Evolutionary conservation across 2,888 invertebrate genomes (phyloP).

Genomic region (Falcaria lacertinaria): DNA sequence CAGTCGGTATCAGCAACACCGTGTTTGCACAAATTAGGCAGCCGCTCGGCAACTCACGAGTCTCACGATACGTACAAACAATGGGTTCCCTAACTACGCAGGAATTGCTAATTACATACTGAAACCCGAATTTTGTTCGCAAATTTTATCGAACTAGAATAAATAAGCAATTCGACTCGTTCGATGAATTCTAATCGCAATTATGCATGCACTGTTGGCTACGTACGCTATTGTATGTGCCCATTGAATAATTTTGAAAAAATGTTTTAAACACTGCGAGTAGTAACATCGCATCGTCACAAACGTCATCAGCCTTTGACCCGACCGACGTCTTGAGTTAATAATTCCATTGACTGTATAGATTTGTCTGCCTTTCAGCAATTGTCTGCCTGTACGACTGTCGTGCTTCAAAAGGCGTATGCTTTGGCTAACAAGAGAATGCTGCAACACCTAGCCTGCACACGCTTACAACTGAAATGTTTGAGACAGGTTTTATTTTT

Average conservation of each 20-base stretch:
- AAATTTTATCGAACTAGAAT: conserved; percentile 9
- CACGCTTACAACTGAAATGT: no score
- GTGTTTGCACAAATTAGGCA: neutral
- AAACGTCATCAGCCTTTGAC: neutral
- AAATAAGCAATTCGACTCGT: conserved; percentile 8
- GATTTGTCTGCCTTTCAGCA: neutral
- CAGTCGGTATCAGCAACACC: neutral
- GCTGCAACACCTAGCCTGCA: no score
- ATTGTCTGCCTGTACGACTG: neutral
- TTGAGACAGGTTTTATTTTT: neutral
- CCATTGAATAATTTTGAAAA: neutral
- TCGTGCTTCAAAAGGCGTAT: neutral
- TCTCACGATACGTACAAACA: neutral
- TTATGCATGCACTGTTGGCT: conserved; percentile 2
- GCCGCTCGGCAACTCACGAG: neutral
- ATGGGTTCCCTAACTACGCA: conserved; percentile 2
- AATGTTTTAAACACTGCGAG: neutral
- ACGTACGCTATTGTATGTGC: neutral
- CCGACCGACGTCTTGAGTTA: no score
- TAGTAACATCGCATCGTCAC: neutral
- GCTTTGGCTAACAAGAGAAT: neutral
- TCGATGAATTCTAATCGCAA: conserved; percentile 6
- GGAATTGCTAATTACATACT: conserved; percentile 6
- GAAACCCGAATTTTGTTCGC: conserved; percentile 7
- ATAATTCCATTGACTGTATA: neutral